These are phyloP conservation scores for Poecilobothrus nobilitatus DNA, from an alignment of 2,888 invertebrate genomes.

Conservation along the genomic window DNA sequence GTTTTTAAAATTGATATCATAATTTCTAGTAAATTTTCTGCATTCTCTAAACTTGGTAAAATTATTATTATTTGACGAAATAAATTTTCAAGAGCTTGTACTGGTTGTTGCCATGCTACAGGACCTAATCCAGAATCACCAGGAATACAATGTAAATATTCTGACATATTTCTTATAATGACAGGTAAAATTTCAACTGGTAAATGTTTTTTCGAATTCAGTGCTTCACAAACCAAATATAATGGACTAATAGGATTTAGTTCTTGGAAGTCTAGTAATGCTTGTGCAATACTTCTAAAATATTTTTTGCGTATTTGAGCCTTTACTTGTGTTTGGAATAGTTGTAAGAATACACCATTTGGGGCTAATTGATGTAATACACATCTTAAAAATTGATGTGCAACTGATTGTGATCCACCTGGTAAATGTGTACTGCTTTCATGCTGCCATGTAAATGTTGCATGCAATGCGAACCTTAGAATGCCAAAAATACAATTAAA, in stretches of 20 bases:
- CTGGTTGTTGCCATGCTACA: constrained; percentile 67
- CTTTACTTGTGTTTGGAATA: constrained; percentile 83
- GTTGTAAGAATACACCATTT: constrained; percentile 91
- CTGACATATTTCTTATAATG: constrained; percentile 83
- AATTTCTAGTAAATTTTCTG: constrained; percentile 62
- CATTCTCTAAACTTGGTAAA: constrained; percentile 60
- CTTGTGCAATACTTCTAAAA: constrained; percentile 88
- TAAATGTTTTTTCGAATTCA: constrained; percentile 69
- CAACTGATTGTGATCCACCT: constrained; percentile 90
- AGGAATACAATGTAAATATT: constrained; percentile 86
- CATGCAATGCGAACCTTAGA: constrained; percentile 62
- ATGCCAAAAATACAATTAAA: too few relatives aligned
- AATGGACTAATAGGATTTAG: constrained; percentile 90
- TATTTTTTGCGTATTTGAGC: constrained; percentile 71
- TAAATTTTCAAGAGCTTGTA: constrained; percentile 79
- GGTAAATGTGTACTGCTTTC: constrained; percentile 83
- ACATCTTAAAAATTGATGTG: constrained; percentile 93
- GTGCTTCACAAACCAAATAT: constrained; percentile 66
- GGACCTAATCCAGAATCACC: constrained; percentile 67
- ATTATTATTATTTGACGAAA: constrained; percentile 68
- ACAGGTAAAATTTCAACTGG: constrained; percentile 63
- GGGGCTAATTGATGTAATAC: constrained; percentile 94
- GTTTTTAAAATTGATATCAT: constrained; percentile 74
- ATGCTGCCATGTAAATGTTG: constrained; percentile 81
- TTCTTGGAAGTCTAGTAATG: constrained; percentile 92